Percentiles rank a stretch among this genome's conserved stretches.
Conservation (phyloP, 2,113 vertebrate species). For the Camelus bactrianus region DNA sequence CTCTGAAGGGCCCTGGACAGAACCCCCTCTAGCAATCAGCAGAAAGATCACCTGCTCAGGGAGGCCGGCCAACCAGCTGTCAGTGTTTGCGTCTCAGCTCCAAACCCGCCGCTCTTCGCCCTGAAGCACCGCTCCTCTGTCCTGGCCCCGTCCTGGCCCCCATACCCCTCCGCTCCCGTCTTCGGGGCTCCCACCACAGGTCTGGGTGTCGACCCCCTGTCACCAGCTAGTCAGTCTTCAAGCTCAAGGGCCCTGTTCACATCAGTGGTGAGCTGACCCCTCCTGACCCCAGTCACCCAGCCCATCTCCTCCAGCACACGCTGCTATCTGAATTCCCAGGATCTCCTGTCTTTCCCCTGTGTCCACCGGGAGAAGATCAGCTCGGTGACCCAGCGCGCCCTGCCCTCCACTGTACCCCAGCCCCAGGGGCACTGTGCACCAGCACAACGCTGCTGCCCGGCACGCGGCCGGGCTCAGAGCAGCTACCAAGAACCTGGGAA, state of each 20-base stretch:
- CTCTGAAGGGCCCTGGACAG: background rate
- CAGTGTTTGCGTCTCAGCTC: background rate
- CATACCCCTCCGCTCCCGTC: background rate
- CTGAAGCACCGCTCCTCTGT: background rate
- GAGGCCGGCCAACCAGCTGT: background rate
- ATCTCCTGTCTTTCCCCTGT: background rate
- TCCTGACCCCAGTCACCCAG: background rate
- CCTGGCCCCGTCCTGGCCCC: background rate
- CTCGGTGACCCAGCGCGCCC: background rate
- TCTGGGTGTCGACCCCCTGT: background rate
- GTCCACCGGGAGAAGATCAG: background rate
- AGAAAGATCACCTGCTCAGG: background rate
- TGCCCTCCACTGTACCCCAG: background rate
- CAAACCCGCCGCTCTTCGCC: background rate
- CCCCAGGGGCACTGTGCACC: background rate
- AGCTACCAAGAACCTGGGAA: background rate
- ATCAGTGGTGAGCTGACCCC: accelerated
- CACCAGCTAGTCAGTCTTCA: background rate
- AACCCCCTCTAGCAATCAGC: background rate
- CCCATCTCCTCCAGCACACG: background rate
- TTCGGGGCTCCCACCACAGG: background rate
- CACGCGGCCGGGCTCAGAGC: background rate
- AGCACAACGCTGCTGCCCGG: background rate
- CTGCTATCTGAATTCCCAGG: background rate
- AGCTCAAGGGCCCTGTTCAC: background rate